phyloP scores from a whole-genome alignment of 1,140 invertebrate genomes.

The Polypedilum vanderplanki region DNA sequence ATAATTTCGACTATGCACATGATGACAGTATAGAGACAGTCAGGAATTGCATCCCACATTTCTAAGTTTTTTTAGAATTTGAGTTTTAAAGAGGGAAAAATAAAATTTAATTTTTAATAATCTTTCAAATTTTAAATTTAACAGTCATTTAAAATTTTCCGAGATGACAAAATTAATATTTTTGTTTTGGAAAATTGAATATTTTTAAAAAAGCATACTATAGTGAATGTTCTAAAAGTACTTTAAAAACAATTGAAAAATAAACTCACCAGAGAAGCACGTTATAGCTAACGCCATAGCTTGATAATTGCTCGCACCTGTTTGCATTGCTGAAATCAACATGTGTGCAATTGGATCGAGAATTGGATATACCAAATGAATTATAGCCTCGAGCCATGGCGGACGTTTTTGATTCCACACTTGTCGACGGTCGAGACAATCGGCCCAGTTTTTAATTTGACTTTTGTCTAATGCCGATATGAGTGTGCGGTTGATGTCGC shows the following conservation, averaged over 20 bases:
- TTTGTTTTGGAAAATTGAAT: too few species aligned
- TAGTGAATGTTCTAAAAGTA: too few species aligned
- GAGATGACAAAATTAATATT: background rate
- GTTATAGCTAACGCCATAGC: constrained; percentile 32
- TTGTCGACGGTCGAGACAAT: constrained; percentile 63
- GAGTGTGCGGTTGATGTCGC: constrained; percentile 53
- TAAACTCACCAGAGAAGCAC: background rate
- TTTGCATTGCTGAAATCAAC: constrained; percentile 57
- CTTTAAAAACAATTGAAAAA: background rate
- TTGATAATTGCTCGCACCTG: constrained; percentile 67
- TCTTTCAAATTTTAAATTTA: background rate
- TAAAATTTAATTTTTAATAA: background rate
- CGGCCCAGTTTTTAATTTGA: constrained; percentile 52
- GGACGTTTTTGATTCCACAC: constrained; percentile 71
- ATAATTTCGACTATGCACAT: constrained; percentile 55
- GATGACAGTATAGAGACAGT: constrained; percentile 49
- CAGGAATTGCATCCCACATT: constrained; percentile 55
- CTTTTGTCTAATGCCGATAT: constrained; percentile 55
- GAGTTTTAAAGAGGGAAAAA: background rate
- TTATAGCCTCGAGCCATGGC: constrained; percentile 62
- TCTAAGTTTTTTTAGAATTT: constrained; percentile 37
- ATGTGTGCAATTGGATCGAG: constrained; percentile 56
- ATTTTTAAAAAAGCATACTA: too few species aligned
- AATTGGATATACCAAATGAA: constrained; percentile 53
- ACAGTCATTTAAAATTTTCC: background rate